These are phyloP conservation scores for Argynnis bischoffii DNA, from an alignment of 2,888 invertebrate genomes.

Conservation along the genomic window DNA sequence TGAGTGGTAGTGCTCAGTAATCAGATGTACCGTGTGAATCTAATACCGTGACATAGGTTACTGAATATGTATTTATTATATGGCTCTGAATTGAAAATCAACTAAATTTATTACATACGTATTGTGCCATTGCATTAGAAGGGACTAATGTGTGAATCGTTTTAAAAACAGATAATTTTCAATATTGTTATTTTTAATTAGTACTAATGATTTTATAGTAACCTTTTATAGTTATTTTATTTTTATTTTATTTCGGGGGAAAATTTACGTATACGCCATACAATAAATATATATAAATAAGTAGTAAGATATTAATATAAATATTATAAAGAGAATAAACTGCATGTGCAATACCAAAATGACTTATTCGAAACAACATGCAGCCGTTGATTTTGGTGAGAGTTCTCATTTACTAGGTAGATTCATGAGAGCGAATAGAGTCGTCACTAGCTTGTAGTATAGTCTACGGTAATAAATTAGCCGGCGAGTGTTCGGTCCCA, in stretches of 20 bases:
- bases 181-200: too few relatives aligned
- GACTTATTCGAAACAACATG: neutral
- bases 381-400: slow-evolving; percentile 35
- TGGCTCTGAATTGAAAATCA: neutral
- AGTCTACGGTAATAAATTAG: slow-evolving; percentile 76
- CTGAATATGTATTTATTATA: slow-evolving; percentile 18
- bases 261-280: too few relatives aligned
- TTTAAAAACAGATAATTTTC: too few relatives aligned
- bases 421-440: slow-evolving; percentile 63
- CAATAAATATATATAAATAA: too few relatives aligned
- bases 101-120: neutral
- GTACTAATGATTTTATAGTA: too few relatives aligned
- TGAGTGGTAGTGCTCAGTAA: slow-evolving; percentile 64
- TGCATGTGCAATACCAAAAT: neutral
- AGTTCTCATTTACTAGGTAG: slow-evolving; percentile 44
- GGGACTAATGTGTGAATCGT: too few relatives aligned
- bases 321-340: neutral
- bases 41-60: slow-evolving; percentile 24
- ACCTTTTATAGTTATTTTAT: too few relatives aligned
- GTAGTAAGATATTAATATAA: neutral
- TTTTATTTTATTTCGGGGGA: too few relatives aligned
- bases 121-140: too few relatives aligned
- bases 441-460: slow-evolving; percentile 77
- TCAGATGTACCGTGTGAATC: slow-evolving; percentile 65
- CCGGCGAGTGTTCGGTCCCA: slow-evolving; percentile 70